Evolutionary conservation across 2,113 vertebrate species (phyloP).

Genomic region (Sinocyclocheilus grahami): DNA sequence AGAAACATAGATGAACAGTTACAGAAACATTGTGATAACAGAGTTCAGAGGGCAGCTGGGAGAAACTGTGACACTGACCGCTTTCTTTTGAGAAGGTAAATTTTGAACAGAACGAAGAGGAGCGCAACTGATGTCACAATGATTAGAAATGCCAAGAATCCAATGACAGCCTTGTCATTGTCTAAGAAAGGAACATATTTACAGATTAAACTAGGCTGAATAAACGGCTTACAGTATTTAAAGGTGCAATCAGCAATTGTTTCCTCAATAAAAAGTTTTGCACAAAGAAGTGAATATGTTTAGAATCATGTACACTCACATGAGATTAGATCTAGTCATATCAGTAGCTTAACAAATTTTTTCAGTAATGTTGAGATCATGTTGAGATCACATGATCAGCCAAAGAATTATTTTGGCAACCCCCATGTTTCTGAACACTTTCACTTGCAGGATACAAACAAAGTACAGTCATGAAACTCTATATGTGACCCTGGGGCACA

Average conservation of each 20-base stretch:
- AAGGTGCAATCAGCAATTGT: neutral
- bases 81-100: neutral
- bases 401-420: too few species aligned
- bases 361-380: too few species aligned
- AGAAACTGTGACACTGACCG: neutral
- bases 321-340: too few species aligned
- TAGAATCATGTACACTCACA: too few species aligned
- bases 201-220: rapidly evolving
- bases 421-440: too few species aligned
- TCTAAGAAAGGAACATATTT: constrained; percentile 59
- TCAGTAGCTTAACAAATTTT: too few species aligned
- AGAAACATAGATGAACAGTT: neutral
- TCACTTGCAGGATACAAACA: too few species aligned
- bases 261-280: neutral
- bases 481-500: too few species aligned
- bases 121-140: neutral
- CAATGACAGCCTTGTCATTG: neutral
- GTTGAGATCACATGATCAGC: too few species aligned
- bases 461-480: too few species aligned
- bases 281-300: too few species aligned
- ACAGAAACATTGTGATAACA: neutral
- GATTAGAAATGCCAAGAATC: neutral
- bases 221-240: neutral
- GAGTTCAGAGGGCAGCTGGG: neutral
- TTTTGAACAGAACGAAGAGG: neutral